These are phyloP conservation scores for Melanotaenia pygmaea DNA, from an alignment of 2,797 vertebrate genomes.

Conservation along the genomic window DNA sequence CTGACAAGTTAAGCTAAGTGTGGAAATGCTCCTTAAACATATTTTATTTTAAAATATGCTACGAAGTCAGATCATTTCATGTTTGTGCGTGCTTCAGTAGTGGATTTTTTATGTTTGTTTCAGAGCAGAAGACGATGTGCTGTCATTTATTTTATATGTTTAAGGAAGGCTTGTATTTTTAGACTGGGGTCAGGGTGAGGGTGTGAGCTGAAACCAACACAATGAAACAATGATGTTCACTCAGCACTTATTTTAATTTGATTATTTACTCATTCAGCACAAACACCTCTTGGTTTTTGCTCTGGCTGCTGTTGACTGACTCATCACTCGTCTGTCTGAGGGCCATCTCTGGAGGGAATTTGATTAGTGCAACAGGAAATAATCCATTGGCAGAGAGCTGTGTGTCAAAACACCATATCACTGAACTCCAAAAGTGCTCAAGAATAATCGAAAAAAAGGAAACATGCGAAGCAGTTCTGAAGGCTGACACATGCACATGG, in stretches of 20 bases:
- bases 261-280: constrained; percentile 15
- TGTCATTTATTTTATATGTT: background rate
- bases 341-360: constrained; percentile 53
- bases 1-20: too few relatives aligned
- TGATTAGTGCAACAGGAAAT: constrained; percentile 73
- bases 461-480: background rate
- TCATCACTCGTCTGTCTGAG: constrained; percentile 10
- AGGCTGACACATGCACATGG: background rate
- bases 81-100: too few relatives aligned
- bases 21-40: too few relatives aligned
- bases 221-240: background rate
- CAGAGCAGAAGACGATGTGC: background rate
- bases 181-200: background rate
- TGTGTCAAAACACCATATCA: constrained; percentile 48
- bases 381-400: constrained; percentile 45
- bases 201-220: background rate
- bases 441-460: background rate
- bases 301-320: background rate
- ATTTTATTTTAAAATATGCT: too few relatives aligned
- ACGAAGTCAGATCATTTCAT: too few relatives aligned
- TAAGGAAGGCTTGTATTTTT: background rate
- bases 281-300: constrained; percentile 2
- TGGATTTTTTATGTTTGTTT: background rate
- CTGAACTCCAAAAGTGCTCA: constrained; percentile 17
- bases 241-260: constrained; percentile 3